Evolutionary conservation across 1,140 invertebrate species (phyloP).

Genomic region (Papilio dardanus): DNA sequence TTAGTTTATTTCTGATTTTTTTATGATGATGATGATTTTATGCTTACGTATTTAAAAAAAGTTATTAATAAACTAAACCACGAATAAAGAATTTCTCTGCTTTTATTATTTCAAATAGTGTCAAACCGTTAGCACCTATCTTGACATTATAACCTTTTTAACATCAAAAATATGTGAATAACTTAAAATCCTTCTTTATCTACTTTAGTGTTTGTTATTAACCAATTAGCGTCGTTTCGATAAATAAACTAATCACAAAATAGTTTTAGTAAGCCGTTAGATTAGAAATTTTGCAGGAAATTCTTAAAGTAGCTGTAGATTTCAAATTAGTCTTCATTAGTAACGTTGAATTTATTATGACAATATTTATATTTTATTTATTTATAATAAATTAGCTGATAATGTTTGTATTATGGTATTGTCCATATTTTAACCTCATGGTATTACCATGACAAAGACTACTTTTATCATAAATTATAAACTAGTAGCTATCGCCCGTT

Average conservation of each 20-base stretch:
- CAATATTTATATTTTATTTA: background rate
- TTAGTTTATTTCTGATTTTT: too few relatives aligned
- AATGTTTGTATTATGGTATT: background rate
- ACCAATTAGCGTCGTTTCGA: slow-evolving; percentile 11
- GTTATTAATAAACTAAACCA: background rate
- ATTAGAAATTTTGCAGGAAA: background rate
- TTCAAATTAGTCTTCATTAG: background rate
- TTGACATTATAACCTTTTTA: slow-evolving; percentile 17
- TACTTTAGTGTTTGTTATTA: slow-evolving; percentile 21
- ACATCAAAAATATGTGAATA: background rate
- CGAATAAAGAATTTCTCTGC: background rate
- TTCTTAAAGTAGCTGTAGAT: background rate
- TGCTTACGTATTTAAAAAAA: too few relatives aligned
- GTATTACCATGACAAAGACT: background rate
- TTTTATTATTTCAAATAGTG: background rate
- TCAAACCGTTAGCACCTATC: background rate
- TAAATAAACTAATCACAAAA: slow-evolving; percentile 12
- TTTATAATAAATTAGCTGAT: too few relatives aligned
- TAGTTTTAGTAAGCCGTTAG: slow-evolving; percentile 9
- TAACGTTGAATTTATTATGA: slow-evolving; percentile 10
- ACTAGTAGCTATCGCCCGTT: too few relatives aligned
- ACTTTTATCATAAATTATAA: background rate
- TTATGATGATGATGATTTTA: too few relatives aligned
- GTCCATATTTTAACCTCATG: background rate
- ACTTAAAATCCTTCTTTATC: slow-evolving; percentile 14